Conservation (phyloP, 2,797 vertebrate species). For the Pipistrellus pipistrellus region DNA sequence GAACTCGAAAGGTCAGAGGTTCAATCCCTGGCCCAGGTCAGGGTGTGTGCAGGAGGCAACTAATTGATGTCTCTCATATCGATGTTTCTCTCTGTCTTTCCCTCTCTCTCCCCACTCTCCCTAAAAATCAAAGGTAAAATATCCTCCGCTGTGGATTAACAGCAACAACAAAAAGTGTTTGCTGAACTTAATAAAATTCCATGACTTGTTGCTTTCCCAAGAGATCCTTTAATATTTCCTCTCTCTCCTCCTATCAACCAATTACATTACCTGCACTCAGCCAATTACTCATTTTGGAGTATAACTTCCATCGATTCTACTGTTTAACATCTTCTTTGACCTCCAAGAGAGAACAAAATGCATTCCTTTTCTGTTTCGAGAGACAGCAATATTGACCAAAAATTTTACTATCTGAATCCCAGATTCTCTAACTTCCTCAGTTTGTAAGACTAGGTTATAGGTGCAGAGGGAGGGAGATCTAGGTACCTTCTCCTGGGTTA, state of each 20-base stretch:
- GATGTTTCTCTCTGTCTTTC: background rate
- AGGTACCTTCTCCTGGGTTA: background rate
- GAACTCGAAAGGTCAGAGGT: background rate
- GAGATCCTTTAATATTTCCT: background rate
- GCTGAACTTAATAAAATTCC: background rate
- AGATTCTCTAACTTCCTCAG: conserved; percentile 13
- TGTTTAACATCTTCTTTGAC: conserved; percentile 35
- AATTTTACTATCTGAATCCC: background rate
- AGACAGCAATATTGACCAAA: conserved; percentile 6
- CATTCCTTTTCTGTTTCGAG: background rate
- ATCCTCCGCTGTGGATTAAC: background rate
- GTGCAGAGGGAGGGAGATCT: background rate
- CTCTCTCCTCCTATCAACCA: background rate
- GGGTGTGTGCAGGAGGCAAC: background rate
- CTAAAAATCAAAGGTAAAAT: background rate
- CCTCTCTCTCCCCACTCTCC: background rate
- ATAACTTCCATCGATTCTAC: background rate
- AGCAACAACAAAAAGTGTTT: background rate
- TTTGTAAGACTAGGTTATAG: background rate
- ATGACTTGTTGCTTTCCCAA: conserved; percentile 6
- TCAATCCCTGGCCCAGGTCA: background rate
- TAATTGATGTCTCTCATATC: background rate
- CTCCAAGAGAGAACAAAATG: conserved; percentile 1
- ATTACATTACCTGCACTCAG: background rate
- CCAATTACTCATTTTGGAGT: background rate